A percentile compares a stretch with the other conserved stretches of the same genome.
These are phyloP conservation scores for Cryptus armator DNA, from an alignment of 2,888 invertebrate species.

Conservation along the genomic window DNA sequence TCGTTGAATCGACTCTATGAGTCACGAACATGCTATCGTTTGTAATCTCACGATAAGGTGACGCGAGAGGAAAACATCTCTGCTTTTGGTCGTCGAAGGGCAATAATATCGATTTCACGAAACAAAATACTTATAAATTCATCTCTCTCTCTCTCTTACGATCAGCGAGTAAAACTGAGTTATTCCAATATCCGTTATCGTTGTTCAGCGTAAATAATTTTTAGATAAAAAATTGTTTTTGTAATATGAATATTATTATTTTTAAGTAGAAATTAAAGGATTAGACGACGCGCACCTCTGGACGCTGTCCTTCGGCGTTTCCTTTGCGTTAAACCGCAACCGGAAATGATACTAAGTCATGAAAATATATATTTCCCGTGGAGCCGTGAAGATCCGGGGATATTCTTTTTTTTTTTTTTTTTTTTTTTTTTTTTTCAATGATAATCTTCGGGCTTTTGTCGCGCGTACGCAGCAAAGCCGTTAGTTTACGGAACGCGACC, in stretches of 20 bases:
- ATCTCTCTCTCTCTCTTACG: not conserved
- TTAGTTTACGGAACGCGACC: constrained; percentile 18
- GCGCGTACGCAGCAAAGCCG: not conserved
- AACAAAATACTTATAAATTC: not conserved
- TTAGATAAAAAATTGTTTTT: not conserved
- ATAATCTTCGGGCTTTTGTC: not conserved
- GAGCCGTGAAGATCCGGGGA: not conserved
- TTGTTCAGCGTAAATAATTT: not conserved
- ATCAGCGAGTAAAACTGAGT: constrained; percentile 32
- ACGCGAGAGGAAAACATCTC: constrained; percentile 39
- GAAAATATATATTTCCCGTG: not conserved
- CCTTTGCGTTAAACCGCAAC: constrained; percentile 18
- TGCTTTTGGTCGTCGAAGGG: constrained; percentile 63
- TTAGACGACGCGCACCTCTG: not conserved
- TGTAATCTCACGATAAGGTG: constrained; percentile 54
- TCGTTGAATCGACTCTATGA: constrained; percentile 50
- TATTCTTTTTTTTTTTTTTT: not conserved
- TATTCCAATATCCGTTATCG: not conserved
- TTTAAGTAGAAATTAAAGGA: not conserved
- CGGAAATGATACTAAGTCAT: not conserved
- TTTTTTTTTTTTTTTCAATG: not conserved
- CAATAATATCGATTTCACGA: constrained; percentile 15
- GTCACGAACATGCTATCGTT: constrained; percentile 36
- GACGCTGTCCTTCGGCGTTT: constrained; percentile 2
- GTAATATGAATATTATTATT: not conserved